phyloP scores from a whole-genome alignment of 1,140 invertebrate genomes.

The Chironomus tepperi region DNA sequence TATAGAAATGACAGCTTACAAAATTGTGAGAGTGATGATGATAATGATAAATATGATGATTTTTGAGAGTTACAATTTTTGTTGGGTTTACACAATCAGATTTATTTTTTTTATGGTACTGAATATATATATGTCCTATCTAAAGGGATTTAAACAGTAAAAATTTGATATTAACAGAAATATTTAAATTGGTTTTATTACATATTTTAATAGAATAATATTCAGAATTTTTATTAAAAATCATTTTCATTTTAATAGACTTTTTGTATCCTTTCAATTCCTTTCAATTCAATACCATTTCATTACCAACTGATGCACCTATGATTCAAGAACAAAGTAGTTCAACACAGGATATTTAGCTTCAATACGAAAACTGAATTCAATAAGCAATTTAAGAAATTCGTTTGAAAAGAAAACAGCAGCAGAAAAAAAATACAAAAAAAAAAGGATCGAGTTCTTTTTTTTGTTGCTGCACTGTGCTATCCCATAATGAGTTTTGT shows the following conservation, averaged over 20 bases:
- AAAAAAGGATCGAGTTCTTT: background rate
- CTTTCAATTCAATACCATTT: no score
- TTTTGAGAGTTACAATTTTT: background rate
- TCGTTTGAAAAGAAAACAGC: background rate
- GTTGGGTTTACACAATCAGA: conserved; percentile 11
- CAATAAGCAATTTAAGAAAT: background rate
- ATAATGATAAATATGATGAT: background rate
- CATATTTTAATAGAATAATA: no score
- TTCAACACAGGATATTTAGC: background rate
- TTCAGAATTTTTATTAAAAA: no score
- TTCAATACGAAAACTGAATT: background rate
- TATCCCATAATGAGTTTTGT: background rate
- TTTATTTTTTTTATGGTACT: no score
- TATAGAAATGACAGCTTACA: no score
- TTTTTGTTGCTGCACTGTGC: background rate
- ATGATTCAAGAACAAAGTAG: background rate
- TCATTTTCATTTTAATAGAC: no score
- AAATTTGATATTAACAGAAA: no score
- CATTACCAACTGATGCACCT: background rate
- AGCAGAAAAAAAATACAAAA: background rate
- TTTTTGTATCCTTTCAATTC: no score
- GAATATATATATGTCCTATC: no score
- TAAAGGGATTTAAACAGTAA: no score
- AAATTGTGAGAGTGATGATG: no score
- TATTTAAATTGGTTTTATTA: no score